Evolutionary conservation across 2,113 vertebrate genomes (phyloP).

Genomic region (Bujurquina vittata): DNA sequence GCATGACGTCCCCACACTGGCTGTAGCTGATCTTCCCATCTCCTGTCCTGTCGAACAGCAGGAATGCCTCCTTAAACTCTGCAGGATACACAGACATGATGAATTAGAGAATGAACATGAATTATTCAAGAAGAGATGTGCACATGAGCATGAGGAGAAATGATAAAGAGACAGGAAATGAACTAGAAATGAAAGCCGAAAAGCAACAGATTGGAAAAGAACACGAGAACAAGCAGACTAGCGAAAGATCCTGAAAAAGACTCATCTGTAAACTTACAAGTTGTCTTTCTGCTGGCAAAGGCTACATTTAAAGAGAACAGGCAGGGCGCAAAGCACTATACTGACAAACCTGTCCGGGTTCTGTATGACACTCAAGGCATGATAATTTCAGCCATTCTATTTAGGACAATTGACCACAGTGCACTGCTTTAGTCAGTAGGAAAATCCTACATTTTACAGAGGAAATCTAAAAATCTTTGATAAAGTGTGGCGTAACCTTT

Average conservation of each 20-base stretch:
- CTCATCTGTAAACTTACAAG: neutral
- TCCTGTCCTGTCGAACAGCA: slow-evolving; percentile 92
- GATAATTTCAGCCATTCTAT: neutral
- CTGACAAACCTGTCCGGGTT: neutral
- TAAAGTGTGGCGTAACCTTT: neutral
- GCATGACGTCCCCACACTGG: slow-evolving; percentile 94
- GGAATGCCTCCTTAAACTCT: slow-evolving; percentile 97
- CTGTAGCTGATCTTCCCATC: slow-evolving; percentile 91
- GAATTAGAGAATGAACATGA: neutral
- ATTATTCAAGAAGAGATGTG: neutral
- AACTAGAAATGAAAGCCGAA: neutral
- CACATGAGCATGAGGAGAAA: neutral
- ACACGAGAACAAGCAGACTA: slow-evolving; percentile 13
- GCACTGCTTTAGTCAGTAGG: no score
- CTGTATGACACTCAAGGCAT: neutral
- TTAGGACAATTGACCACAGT: neutral
- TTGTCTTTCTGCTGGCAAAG: neutral
- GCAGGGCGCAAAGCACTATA: neutral
- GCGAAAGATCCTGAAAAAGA: slow-evolving; percentile 5
- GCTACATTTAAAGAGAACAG: neutral
- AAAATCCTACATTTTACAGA: neutral
- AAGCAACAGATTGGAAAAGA: neutral
- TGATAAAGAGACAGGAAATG: neutral
- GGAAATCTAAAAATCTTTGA: neutral
- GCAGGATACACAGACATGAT: slow-evolving; percentile 28